phyloP scores from a whole-genome alignment of 2,888 invertebrate genomes.

The Cosmia pyralina region DNA sequence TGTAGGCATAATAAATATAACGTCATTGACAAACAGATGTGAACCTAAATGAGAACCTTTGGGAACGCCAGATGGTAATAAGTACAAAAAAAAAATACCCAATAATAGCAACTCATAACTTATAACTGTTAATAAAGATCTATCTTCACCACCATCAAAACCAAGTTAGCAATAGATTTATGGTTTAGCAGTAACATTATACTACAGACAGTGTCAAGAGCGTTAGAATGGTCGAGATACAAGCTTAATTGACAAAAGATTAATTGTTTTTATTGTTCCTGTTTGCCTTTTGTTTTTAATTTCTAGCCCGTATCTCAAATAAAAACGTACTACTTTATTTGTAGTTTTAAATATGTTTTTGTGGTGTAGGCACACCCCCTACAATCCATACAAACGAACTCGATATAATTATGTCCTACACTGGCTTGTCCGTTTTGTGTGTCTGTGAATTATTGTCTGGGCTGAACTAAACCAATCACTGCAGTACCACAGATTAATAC shows the following conservation, averaged over 20 bases:
- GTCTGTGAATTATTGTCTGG: too few relatives aligned
- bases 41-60: slow-evolving; percentile 31
- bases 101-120: background rate
- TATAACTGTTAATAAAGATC: background rate
- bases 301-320: background rate
- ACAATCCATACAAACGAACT: background rate
- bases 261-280: too few relatives aligned
- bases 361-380: background rate
- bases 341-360: background rate
- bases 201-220: background rate
- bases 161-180: background rate
- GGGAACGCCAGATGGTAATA: background rate
- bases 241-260: too few relatives aligned
- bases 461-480: background rate
- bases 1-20: background rate
- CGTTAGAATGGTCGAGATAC: background rate
- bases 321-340: background rate
- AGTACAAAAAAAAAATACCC: background rate
- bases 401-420: too few relatives aligned
- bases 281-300: background rate
- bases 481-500: background rate
- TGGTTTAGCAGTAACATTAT: background rate
- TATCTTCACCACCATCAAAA: background rate
- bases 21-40: background rate
- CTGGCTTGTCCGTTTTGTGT: background rate